phyloP scores from a whole-genome alignment of 1,140 invertebrate genomes.

The Lordiphosa mommai region DNA sequence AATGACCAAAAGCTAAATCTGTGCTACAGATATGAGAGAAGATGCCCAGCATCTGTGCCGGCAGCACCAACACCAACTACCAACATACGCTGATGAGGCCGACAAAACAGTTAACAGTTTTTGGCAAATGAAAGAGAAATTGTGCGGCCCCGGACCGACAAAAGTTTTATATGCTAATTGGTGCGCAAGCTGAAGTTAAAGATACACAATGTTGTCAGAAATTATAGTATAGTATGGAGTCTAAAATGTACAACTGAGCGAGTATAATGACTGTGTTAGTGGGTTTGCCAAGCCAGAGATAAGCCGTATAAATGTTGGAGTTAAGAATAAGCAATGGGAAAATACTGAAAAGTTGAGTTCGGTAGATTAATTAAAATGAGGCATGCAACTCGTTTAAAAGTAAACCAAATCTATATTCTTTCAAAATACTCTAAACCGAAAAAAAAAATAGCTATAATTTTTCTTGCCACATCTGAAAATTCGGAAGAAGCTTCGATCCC shows the following conservation, averaged over 20 bases:
- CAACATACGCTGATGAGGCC: conserved; percentile 15
- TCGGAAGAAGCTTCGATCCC: too few species aligned
- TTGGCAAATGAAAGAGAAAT: conserved; percentile 76
- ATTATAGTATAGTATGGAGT: not conserved
- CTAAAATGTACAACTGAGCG: not conserved
- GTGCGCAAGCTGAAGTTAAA: conserved; percentile 36
- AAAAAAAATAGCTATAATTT: too few species aligned
- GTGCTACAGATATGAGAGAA: conserved; percentile 57
- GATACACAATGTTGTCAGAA: conserved; percentile 11
- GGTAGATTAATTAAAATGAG: too few species aligned
- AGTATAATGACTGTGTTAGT: not conserved
- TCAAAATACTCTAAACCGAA: too few species aligned
- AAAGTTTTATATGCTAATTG: conserved; percentile 65
- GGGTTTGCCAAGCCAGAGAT: not conserved
- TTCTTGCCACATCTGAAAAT: too few species aligned
- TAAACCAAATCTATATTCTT: too few species aligned
- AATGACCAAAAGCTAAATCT: conserved; percentile 65
- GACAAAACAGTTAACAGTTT: conserved; percentile 63
- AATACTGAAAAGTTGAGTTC: too few species aligned
- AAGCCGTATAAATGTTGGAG: too few species aligned
- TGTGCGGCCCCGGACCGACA: conserved; percentile 38
- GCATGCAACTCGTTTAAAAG: too few species aligned
- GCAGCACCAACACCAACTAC: conserved; percentile 5
- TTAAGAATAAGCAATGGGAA: too few species aligned
- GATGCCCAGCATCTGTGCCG: conserved; percentile 9